These are phyloP conservation scores for Chymomyza fuscimana DNA, from an alignment of 2,888 invertebrate species.

Conservation along the genomic window DNA sequence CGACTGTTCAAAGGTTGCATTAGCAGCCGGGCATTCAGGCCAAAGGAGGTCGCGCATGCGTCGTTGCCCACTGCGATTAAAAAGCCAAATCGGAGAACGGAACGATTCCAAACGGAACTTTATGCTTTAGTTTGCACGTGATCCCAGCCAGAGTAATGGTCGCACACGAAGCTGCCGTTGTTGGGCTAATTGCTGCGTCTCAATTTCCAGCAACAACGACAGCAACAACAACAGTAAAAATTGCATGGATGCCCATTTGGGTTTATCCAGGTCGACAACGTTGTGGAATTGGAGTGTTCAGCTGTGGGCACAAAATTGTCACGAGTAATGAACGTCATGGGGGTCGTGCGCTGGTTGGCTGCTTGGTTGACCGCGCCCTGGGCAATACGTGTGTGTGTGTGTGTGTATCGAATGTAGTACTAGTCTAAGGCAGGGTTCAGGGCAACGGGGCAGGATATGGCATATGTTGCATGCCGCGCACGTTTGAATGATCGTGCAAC, in stretches of 20 bases:
- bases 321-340: constrained; percentile 8
- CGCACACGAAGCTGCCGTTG: constrained; percentile 7
- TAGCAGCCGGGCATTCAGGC: constrained; percentile 20
- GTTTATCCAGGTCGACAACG: constrained; percentile 11
- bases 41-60: constrained; percentile 67
- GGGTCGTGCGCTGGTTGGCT: neutral
- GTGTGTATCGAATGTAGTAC: constrained; percentile 20
- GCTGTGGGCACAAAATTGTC: constrained; percentile 38
- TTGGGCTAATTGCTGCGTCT: constrained; percentile 60
- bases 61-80: constrained; percentile 22
- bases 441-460: constrained; percentile 24
- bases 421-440: neutral
- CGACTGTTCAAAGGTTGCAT: constrained; percentile 18
- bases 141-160: constrained; percentile 22
- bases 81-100: neutral
- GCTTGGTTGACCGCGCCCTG: constrained; percentile 2
- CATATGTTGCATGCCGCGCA: constrained; percentile 26
- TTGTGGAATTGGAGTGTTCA: constrained; percentile 18
- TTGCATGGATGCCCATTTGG: constrained; percentile 21
- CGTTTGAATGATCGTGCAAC: constrained; percentile 21
- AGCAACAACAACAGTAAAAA: neutral
- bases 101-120: constrained; percentile 7
- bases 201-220: constrained; percentile 52
- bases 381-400: constrained; percentile 4
- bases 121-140: constrained; percentile 36